Conservation (phyloP, 2,113 vertebrate species). For the Podilymbus podiceps region DNA sequence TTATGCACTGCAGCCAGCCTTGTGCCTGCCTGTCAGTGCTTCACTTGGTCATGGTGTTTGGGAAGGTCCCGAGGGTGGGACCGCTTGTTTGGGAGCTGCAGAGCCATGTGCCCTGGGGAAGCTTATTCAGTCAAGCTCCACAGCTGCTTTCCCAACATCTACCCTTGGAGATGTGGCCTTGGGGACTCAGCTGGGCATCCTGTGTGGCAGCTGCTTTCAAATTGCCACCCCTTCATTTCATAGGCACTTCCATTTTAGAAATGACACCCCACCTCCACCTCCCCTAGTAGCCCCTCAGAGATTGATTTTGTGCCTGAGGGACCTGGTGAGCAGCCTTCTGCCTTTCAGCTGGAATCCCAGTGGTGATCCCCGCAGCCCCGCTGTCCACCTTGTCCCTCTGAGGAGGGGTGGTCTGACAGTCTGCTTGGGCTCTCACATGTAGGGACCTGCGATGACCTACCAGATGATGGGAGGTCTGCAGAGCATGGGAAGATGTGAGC, state of each 20-base stretch:
- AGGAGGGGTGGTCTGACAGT: background rate
- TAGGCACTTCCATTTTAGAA: background rate
- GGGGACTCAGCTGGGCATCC: background rate
- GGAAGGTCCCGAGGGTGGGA: background rate
- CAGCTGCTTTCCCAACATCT: background rate
- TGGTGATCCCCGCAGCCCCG: accelerated
- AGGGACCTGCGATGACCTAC: background rate
- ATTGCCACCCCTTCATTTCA: background rate
- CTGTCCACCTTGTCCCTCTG: background rate
- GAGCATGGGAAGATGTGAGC: background rate
- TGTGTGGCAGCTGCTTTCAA: background rate
- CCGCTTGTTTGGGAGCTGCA: background rate
- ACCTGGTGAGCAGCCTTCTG: background rate
- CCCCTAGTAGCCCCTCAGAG: background rate
- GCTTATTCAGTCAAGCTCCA: background rate
- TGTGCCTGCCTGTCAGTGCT: background rate
- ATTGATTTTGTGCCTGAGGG: background rate
- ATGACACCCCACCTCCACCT: background rate
- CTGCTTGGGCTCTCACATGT: background rate
- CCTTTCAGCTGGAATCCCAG: background rate
- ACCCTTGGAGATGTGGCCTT: background rate
- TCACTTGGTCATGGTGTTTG: accelerated
- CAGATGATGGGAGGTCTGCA: background rate
- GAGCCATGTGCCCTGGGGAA: background rate
- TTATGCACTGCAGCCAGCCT: background rate